A percentile compares a stretch with the other conserved stretches of the same genome.
These are phyloP conservation scores for Papilio polyxenes DNA, from an alignment of 1,140 invertebrate species.

Conservation along the genomic window DNA sequence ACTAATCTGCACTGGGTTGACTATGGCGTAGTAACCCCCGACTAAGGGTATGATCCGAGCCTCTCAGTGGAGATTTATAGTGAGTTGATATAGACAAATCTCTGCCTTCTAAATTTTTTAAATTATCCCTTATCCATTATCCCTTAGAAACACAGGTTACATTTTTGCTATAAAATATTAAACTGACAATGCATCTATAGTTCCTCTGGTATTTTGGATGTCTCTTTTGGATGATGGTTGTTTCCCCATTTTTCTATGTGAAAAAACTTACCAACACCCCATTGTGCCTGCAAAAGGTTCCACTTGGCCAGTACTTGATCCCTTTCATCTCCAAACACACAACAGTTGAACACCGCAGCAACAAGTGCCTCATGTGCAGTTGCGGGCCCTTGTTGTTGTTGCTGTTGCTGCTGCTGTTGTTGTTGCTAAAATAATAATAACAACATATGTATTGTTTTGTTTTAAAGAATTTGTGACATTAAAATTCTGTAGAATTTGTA, in stretches of 20 bases:
- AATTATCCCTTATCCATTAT: too few relatives aligned
- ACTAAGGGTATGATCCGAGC: too few relatives aligned
- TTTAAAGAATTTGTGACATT: neutral
- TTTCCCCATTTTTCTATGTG: neutral
- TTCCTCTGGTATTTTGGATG: too few relatives aligned
- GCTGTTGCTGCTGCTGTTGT: conserved; percentile 81
- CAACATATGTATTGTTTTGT: neutral
- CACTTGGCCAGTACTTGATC: conserved; percentile 95
- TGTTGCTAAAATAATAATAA: conserved; percentile 41
- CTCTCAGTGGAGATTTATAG: too few relatives aligned
- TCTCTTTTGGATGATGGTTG: neutral
- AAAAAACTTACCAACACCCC: conserved; percentile 87
- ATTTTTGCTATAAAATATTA: too few relatives aligned
- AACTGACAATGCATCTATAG: too few relatives aligned
- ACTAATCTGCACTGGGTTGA: too few relatives aligned
- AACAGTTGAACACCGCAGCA: conserved; percentile 90
- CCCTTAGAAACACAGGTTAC: too few relatives aligned
- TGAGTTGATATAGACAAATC: too few relatives aligned
- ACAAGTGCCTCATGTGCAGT: conserved; percentile 86
- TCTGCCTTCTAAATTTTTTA: too few relatives aligned
- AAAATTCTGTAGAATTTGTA: too few relatives aligned
- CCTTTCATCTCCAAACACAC: conserved; percentile 95
- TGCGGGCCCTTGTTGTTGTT: conserved; percentile 81
- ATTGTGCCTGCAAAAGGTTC: conserved; percentile 96
- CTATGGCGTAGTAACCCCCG: too few relatives aligned